A percentile compares a stretch with the other conserved stretches of the same genome.
phyloP scores from a whole-genome alignment of 1,140 invertebrate species.

The Microplitis mediator region DNA sequence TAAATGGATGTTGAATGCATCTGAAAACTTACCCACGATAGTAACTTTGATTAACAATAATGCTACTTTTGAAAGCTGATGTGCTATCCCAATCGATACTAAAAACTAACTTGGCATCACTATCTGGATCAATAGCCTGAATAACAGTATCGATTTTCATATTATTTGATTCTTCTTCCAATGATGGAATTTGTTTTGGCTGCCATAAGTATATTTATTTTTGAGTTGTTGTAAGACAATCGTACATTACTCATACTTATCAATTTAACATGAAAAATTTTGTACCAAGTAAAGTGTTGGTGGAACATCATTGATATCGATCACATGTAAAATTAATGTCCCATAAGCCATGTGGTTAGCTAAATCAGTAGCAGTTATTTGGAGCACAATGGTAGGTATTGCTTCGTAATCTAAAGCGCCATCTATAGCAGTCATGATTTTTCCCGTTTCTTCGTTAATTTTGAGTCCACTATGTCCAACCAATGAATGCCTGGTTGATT shows the following conservation, averaged over 20 bases:
- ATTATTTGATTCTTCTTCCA: slow-evolving; percentile 61
- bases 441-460: slow-evolving; percentile 59
- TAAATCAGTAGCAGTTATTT: slow-evolving; percentile 53
- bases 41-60: slow-evolving; percentile 23
- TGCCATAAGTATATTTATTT: slow-evolving; percentile 43
- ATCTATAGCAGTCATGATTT: slow-evolving; percentile 57
- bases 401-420: slow-evolving; percentile 66
- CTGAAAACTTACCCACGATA: slow-evolving; percentile 23
- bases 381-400: slow-evolving; percentile 63
- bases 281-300: slow-evolving; percentile 59
- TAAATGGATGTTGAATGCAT: too few relatives aligned
- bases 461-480: slow-evolving; percentile 54
- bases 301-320: slow-evolving; percentile 67
- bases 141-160: slow-evolving; percentile 54
- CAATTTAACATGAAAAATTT: too few relatives aligned
- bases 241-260: too few relatives aligned
- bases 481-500: slow-evolving; percentile 54
- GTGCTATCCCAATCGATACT: slow-evolving; percentile 64
- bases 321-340: slow-evolving; percentile 61
- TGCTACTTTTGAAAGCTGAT: slow-evolving; percentile 59
- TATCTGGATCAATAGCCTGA: slow-evolving; percentile 63
- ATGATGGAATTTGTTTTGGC: slow-evolving; percentile 52
- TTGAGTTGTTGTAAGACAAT: too few relatives aligned
- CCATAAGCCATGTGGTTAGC: slow-evolving; percentile 58
- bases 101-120: slow-evolving; percentile 60